Conservation (phyloP, 2,113 vertebrate genomes). For the Plecotus auritus region DNA sequence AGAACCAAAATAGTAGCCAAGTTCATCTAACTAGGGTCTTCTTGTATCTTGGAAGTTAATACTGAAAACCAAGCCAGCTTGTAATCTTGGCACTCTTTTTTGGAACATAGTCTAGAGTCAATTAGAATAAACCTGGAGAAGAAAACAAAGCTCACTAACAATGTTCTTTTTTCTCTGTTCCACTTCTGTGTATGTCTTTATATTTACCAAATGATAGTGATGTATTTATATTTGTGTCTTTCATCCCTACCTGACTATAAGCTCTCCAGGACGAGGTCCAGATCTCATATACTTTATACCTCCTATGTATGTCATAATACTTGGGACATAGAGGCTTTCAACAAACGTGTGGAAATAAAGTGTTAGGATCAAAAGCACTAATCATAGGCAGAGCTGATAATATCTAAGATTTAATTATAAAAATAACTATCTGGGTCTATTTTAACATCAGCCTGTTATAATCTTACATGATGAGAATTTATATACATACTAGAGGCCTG, state of each 20-base stretch:
- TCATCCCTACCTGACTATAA: neutral
- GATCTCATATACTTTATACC: neutral
- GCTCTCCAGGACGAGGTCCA: neutral
- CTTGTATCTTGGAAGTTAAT: neutral
- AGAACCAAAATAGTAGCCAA: neutral
- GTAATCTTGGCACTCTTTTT: neutral
- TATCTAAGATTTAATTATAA: neutral
- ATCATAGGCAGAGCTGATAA: neutral
- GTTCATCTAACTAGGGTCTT: neutral
- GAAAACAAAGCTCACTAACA: neutral
- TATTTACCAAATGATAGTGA: neutral
- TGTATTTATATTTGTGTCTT: neutral
- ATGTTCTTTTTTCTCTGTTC: neutral
- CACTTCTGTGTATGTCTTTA: neutral
- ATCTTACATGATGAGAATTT: neutral
- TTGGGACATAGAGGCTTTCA: neutral
- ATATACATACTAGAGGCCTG: neutral
- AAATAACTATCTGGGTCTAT: neutral
- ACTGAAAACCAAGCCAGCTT: neutral
- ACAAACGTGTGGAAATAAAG: neutral
- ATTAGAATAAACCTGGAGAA: neutral
- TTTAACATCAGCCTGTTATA: neutral
- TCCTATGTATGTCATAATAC: neutral
- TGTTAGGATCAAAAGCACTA: neutral
- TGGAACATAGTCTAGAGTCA: neutral